Evolutionary conservation across 1,140 invertebrate genomes (phyloP).

Genomic region (Popillia japonica): DNA sequence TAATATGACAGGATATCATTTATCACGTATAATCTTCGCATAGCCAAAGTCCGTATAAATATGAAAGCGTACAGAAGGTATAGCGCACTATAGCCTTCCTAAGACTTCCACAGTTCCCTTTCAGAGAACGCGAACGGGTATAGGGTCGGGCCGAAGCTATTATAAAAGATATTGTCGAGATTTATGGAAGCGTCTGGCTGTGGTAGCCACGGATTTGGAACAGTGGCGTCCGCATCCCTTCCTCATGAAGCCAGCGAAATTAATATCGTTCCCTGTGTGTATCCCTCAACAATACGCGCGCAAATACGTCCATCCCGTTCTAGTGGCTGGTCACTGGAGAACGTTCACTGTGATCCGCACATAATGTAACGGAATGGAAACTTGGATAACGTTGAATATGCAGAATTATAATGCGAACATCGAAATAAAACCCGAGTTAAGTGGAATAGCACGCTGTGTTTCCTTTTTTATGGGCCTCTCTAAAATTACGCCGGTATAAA

Average conservation of each 20-base stretch:
- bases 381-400: conserved; percentile 1
- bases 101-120: background rate
- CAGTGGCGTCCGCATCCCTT: too few species aligned
- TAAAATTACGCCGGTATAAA: background rate
- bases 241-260: background rate
- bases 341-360: background rate
- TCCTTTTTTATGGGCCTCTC: background rate
- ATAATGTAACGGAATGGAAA: background rate
- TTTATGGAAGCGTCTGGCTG: background rate
- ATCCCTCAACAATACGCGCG: background rate
- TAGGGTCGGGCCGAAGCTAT: background rate
- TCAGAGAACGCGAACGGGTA: background rate
- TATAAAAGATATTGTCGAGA: conserved; percentile 11
- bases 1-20: background rate
- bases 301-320: background rate
- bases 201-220: background rate
- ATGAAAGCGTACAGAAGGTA: background rate
- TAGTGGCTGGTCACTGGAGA: background rate
- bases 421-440: background rate
- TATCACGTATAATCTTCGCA: background rate
- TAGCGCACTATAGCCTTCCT: background rate
- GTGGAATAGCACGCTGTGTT: background rate
- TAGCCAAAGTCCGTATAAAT: background rate
- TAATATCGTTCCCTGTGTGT: background rate
- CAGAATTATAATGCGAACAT: conserved; percentile 15